phyloP scores from a whole-genome alignment of 2,797 vertebrate genomes.

The Dromococcyx pavoninus region DNA sequence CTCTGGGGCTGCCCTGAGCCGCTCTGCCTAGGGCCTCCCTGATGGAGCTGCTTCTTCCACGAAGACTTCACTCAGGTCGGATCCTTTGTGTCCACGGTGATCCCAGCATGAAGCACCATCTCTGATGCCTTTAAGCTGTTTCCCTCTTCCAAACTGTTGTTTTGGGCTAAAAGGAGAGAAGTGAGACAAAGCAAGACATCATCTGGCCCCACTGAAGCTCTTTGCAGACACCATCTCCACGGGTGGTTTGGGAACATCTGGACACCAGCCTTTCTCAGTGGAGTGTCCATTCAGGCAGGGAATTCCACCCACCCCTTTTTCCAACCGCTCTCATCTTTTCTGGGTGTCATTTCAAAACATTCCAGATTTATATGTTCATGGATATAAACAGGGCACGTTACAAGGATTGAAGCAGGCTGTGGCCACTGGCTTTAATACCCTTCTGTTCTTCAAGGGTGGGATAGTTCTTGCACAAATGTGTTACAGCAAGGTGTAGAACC shows the following conservation, averaged over 20 bases:
- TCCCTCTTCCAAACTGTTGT: background rate
- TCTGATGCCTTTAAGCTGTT: background rate
- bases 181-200: background rate
- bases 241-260: background rate
- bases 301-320: background rate
- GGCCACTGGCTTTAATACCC: background rate
- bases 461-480: background rate
- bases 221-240: background rate
- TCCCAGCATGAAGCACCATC: background rate
- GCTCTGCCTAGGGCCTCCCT: background rate
- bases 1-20: background rate
- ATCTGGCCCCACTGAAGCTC: background rate
- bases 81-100: background rate
- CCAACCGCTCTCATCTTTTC: background rate
- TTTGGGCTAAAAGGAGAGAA: background rate
- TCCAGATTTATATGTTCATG: background rate
- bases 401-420: background rate
- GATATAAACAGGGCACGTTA: background rate
- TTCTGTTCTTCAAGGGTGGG: background rate
- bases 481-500: background rate
- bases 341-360: background rate
- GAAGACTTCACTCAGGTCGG: rapidly evolving
- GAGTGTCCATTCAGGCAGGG: background rate
- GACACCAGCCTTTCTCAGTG: background rate
- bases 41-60: background rate